A percentile compares a stretch with the other conserved stretches of the same genome.
Evolutionary conservation across 2,113 vertebrate genomes (phyloP).

Genomic region (Tor tambroides): DNA sequence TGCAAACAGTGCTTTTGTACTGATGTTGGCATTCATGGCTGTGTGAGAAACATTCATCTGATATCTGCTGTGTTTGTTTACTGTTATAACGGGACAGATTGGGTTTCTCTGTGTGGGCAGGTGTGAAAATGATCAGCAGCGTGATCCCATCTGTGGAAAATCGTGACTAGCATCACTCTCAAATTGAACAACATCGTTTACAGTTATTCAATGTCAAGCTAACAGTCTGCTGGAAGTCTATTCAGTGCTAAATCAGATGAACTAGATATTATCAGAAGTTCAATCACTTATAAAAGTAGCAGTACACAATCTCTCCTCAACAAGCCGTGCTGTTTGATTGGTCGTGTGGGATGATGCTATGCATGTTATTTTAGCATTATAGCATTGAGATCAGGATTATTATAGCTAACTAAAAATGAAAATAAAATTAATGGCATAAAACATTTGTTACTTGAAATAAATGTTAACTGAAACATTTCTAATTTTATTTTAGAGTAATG

Average conservation of each 20-base stretch:
- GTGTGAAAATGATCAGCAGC: background rate
- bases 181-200: background rate
- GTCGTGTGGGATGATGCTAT: background rate
- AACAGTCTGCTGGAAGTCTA: background rate
- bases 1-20: no score
- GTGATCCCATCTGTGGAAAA: background rate
- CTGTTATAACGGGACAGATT: background rate
- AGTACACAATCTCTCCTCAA: background rate
- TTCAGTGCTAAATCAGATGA: background rate
- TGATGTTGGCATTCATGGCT: no score
- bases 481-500: no score
- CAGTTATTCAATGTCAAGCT: background rate
- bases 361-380: background rate
- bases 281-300: background rate
- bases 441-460: no score
- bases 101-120: background rate
- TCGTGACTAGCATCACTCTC: background rate
- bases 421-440: no score
- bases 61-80: background rate
- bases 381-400: background rate
- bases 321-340: background rate
- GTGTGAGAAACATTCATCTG: background rate
- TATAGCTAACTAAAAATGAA: no score
- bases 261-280: background rate
- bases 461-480: no score